These are phyloP conservation scores for Diuraphis noxia DNA, from an alignment of 1,140 invertebrate species.

Conservation along the genomic window DNA sequence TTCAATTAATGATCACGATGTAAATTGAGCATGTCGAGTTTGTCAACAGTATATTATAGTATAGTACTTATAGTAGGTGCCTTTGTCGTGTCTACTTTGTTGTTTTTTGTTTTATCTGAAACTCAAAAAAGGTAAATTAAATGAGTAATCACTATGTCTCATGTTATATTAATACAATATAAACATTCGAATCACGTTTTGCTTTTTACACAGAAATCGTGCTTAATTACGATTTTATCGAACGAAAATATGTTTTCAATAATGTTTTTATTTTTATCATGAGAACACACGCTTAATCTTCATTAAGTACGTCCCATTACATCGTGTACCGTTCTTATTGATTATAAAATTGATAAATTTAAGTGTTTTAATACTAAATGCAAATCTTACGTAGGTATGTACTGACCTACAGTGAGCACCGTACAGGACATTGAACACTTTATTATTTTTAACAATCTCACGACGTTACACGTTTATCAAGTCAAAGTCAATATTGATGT, in stretches of 20 bases:
- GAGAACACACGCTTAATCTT: background rate
- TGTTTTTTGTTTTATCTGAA: background rate
- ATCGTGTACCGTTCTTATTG: background rate
- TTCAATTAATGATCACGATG: conserved; percentile 6
- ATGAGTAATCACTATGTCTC: background rate
- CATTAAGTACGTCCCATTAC: background rate
- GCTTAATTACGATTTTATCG: conserved; percentile 30
- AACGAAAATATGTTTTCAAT: background rate
- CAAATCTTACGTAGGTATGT: background rate
- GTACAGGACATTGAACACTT: background rate
- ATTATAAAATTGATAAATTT: background rate
- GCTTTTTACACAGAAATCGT: conserved; percentile 36
- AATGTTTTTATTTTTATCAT: background rate
- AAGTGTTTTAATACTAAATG: background rate
- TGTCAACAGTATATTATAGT: background rate
- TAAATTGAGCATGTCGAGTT: background rate
- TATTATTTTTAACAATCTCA: background rate
- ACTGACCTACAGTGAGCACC: too few species aligned
- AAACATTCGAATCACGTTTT: conserved; percentile 27
- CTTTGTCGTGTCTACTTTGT: background rate
- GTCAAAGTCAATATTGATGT: background rate
- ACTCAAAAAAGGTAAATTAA: conserved; percentile 24
- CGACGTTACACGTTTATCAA: background rate
- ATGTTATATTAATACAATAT: background rate
- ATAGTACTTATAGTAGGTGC: background rate